Evolutionary conservation across 2,888 invertebrate species (phyloP).

Genomic region (Caenorhabditis afra): DNA sequence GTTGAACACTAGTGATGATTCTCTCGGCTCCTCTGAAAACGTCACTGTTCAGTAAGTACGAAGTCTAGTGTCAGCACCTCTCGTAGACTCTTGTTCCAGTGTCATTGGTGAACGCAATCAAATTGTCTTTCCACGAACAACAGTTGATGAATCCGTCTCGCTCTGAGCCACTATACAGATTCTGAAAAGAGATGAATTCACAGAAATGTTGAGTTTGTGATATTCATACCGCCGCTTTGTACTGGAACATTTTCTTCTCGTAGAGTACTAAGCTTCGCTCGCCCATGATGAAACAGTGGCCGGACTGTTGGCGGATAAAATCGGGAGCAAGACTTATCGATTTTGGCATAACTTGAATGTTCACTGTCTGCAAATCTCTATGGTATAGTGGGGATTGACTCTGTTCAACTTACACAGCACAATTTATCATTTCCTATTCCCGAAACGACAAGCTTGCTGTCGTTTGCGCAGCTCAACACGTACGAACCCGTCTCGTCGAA

Average conservation of each 20-base stretch:
- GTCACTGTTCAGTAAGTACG: background rate
- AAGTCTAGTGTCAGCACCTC: conserved; percentile 27
- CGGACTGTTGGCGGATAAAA: conserved; percentile 64
- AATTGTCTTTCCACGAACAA: conserved; percentile 71
- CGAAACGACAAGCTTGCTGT: conserved; percentile 86
- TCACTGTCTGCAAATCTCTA: conserved; percentile 61
- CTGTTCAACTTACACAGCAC: conserved; percentile 70
- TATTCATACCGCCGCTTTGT: conserved; percentile 64
- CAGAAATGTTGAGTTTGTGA: background rate
- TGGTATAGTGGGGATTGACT: background rate
- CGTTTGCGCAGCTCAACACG: conserved; percentile 85
- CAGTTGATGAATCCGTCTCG: conserved; percentile 78
- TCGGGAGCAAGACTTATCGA: conserved; percentile 74
- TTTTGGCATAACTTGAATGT: conserved; percentile 67
- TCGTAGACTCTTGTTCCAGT: conserved; percentile 79
- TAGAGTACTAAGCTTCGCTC: conserved; percentile 73
- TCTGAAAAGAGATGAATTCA: conserved; percentile 51
- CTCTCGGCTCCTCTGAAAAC: conserved; percentile 61
- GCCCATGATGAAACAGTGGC: conserved; percentile 74
- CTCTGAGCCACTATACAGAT: conserved; percentile 75
- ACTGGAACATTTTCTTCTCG: conserved; percentile 74
- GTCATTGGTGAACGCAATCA: conserved; percentile 80
- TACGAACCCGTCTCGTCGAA: conserved; percentile 95
- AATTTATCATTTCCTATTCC: conserved; percentile 84
- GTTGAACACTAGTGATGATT: conserved; percentile 72